Conservation (phyloP, 2,797 vertebrate genomes). For the Brachyalestes nurse region DNA sequence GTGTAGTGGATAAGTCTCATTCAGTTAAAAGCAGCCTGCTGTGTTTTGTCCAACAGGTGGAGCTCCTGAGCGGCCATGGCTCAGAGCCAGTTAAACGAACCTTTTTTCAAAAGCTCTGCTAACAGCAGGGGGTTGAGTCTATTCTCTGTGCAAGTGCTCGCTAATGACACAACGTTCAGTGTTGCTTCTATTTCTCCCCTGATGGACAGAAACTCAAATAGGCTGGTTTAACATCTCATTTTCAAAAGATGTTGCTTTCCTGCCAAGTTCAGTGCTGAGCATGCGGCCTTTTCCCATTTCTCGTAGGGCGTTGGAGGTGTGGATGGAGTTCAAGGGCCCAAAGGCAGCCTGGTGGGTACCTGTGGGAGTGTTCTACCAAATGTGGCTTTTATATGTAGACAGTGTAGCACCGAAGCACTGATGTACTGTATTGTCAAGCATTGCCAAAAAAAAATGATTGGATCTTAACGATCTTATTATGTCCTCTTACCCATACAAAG, state of each 20-base stretch:
- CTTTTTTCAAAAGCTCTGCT: constrained; percentile 28
- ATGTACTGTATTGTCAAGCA: background rate
- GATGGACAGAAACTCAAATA: constrained; percentile 5
- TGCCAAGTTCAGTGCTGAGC: background rate
- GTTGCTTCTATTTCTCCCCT: constrained; percentile 14
- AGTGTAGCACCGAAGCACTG: background rate
- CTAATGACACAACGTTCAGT: constrained; percentile 28
- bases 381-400: too few relatives aligned
- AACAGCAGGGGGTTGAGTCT: constrained; percentile 5
- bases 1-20: background rate
- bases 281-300: constrained; percentile 18
- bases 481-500: too few relatives aligned
- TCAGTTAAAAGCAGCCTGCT: background rate
- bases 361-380: background rate
- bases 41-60: constrained; percentile 11
- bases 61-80: background rate
- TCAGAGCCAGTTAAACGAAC: background rate
- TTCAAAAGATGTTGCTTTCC: background rate
- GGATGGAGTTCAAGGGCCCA: constrained; percentile 85
- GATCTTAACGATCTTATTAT: too few relatives aligned
- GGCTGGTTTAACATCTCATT: constrained; percentile 1
- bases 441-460: background rate
- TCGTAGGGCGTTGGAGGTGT: constrained; percentile 82
- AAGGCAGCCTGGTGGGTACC: constrained; percentile 86
- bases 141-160: background rate